Evolutionary conservation across 2,113 vertebrate species (phyloP), one percentile per base, ranked within the genome.

Genomic region (Semicossyphus pulcher): DNA sequence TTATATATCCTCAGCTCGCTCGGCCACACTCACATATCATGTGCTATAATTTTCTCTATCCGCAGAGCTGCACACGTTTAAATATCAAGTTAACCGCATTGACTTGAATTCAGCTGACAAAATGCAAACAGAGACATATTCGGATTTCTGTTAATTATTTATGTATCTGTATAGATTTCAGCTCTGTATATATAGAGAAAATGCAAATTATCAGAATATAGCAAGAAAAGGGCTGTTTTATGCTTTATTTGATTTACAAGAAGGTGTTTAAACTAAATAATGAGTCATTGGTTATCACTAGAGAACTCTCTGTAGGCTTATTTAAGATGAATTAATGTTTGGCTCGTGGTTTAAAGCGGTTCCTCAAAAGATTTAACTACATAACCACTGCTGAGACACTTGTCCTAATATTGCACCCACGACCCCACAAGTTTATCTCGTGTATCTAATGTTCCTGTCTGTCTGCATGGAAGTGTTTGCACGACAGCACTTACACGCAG

Each of bases 381-480:
- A 48, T 8, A 32, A 11, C 23, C 58, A 9, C 25, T 31, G 26
- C 31, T 36, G 20, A 32, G 36, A 29, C 78, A 42, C 47, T 68
- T 51, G 44, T 29, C 20, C 42, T 21, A n/a, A 18, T 29, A 29
- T 15, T 45, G 26, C n/a, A 21, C 28, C 65, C 34, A 53, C 32
- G 32, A 67, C 39, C 58, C 41, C 21, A 26, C n/a, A 51, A 66
- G 52, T 78, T 63, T 54, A n/a, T 26, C 21, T 59, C 57, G 23
- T 47, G 11, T 53, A 11, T 57, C 47, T 10, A 2, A 10, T 28
- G 85, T 41, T 23, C 20, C 10, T 16, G 49, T n/a, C 23, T 21
- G 45, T 48, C 76, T 25, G 10, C 26, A 18, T 23, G 31, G 23
- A 72, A 42, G 76, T 47, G 52, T 73, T 25, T 59, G 47, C 31